Percentiles rank a stretch among this genome's conserved stretches.
phyloP scores from a whole-genome alignment of 1,140 invertebrate species.

The Reticulitermes speratus region DNA sequence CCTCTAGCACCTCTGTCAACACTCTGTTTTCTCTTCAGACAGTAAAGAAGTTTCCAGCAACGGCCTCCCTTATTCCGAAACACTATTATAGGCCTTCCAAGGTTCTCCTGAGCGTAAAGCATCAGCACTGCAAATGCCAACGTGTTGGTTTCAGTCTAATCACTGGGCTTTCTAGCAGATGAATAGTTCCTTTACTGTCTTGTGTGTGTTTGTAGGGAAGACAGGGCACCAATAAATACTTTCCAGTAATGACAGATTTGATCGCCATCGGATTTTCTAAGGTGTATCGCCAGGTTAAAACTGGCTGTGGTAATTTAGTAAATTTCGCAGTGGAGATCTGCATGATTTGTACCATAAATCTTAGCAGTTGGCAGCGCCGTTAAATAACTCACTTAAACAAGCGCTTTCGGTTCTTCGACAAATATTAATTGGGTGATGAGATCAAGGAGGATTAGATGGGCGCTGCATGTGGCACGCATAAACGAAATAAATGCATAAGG shows the following conservation, averaged over 20 bases:
- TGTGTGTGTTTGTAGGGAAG: not conserved
- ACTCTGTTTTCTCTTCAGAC: not conserved
- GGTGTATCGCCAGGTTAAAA: not conserved
- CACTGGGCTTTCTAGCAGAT: not conserved
- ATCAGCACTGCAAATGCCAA: not conserved
- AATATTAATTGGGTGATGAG: too few species aligned
- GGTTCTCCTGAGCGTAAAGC: not conserved
- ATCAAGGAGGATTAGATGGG: too few species aligned
- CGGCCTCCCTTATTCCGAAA: not conserved
- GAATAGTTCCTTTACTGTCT: not conserved
- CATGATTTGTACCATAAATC: too few species aligned
- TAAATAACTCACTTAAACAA: too few species aligned
- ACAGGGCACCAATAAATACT: not conserved
- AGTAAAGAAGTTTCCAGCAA: not conserved
- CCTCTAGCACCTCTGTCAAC: not conserved
- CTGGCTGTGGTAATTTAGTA: not conserved
- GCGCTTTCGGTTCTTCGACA: too few species aligned
- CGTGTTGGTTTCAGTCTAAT: not conserved
- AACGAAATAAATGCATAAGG: too few species aligned
- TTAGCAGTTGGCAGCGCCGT: too few species aligned
- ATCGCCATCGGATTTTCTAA: not conserved
- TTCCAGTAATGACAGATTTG: not conserved
- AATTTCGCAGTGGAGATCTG: too few species aligned
- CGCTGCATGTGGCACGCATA: too few species aligned
- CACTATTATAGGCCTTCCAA: not conserved